Evolutionary conservation across 1,140 invertebrate species (phyloP).

Genomic region (Leptonema lineaticorne): DNA sequence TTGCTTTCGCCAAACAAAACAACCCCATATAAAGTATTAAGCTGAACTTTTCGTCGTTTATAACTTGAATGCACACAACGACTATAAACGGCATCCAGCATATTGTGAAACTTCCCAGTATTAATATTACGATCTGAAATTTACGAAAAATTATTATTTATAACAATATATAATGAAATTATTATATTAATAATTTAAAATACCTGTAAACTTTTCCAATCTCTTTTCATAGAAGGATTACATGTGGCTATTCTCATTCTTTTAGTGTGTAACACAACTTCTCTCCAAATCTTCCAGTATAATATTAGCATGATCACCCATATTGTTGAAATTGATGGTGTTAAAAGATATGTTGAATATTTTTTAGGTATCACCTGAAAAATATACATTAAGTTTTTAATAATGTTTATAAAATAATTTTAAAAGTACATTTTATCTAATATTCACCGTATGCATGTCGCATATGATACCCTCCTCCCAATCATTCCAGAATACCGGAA

Average conservation of each 20-base stretch:
- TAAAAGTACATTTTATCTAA: background rate
- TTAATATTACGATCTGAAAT: constrained; percentile 69
- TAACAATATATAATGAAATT: background rate
- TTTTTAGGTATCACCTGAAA: constrained; percentile 57
- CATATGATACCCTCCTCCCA: constrained; percentile 60
- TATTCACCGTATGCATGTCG: constrained; percentile 57
- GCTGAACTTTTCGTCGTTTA: constrained; percentile 49
- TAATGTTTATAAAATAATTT: background rate
- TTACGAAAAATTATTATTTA: background rate
- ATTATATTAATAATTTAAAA: too few relatives aligned
- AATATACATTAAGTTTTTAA: background rate
- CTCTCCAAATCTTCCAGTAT: constrained; percentile 74
- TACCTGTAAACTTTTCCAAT: constrained; percentile 71
- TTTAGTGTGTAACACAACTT: constrained; percentile 66
- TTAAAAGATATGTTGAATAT: constrained; percentile 67
- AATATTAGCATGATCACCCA: constrained; percentile 71
- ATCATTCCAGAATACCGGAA: constrained; percentile 73
- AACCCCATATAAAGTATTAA: constrained; percentile 63
- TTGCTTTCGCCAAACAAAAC: constrained; percentile 70
- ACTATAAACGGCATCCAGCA: constrained; percentile 76
- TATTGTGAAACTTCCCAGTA: constrained; percentile 71
- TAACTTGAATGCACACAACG: constrained; percentile 62
- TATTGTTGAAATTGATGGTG: constrained; percentile 66
- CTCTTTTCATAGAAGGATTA: constrained; percentile 57
- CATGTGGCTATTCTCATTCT: constrained; percentile 60